phyloP scores from a whole-genome alignment of 2,888 invertebrate genomes.

The Ormyrus labotus region DNA sequence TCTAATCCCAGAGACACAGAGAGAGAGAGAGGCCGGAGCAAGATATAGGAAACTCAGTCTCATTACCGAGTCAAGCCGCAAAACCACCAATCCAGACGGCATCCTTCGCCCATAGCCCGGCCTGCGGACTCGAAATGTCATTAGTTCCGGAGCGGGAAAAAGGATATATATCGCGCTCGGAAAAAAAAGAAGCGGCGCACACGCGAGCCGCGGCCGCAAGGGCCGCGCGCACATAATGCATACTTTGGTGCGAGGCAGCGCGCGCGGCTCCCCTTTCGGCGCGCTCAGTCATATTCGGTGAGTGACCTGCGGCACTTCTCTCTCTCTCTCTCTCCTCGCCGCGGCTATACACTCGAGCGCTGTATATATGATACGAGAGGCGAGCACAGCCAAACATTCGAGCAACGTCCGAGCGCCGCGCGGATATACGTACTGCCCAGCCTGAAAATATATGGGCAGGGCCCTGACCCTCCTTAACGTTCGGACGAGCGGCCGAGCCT shows the following conservation, averaged over 20 bases:
- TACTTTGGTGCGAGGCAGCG: conserved; percentile 7
- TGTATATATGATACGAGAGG: conserved; percentile 27
- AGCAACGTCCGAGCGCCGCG: conserved; percentile 27
- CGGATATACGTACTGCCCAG: conserved; percentile 66
- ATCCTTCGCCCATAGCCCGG: background rate
- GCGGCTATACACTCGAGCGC: background rate
- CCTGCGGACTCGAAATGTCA: background rate
- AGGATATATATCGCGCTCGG: conserved; percentile 3
- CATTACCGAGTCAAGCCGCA: background rate
- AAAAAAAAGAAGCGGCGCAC: conserved; percentile 41
- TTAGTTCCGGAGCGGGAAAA: background rate
- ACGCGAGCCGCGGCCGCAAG: conserved; percentile 15
- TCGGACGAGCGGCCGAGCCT: background rate
- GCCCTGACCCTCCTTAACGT: conserved; percentile 70
- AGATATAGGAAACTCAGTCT: background rate
- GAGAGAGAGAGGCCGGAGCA: no score
- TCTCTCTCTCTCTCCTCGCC: background rate
- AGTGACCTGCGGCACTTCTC: conserved; percentile 71
- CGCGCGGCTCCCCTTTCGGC: conserved; percentile 50
- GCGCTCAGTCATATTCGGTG: conserved; percentile 72
- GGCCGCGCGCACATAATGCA: no score
- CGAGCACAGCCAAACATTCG: conserved; percentile 70
- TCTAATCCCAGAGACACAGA: no score
- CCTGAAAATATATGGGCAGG: conserved; percentile 70
- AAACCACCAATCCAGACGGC: conserved; percentile 29